These are phyloP conservation scores for Poecilia latipinna DNA, from an alignment of 2,113 vertebrate genomes.

Conservation along the genomic window DNA sequence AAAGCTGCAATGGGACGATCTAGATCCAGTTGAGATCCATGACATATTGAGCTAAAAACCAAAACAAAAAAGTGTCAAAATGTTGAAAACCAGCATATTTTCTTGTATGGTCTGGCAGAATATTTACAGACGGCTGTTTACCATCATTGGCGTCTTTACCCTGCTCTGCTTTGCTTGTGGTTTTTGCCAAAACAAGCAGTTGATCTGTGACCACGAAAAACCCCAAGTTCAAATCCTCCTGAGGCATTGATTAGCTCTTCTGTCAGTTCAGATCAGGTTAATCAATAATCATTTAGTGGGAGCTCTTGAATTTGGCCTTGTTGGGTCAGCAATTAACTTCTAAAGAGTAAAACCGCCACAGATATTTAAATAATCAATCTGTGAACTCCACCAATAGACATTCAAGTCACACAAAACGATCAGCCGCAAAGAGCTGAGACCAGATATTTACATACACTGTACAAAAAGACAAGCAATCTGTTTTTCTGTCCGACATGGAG, in stretches of 20 bases:
- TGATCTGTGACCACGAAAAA: not conserved
- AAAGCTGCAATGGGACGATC: too few species aligned
- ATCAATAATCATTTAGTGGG: constrained; percentile 12
- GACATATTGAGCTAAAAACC: too few species aligned
- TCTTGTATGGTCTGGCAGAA: not conserved
- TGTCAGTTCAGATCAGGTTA: not conserved
- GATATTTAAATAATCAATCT: constrained; percentile 1
- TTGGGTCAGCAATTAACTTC: not conserved
- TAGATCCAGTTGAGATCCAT: too few species aligned
- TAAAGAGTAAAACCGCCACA: not conserved
- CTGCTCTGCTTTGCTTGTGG: too few species aligned
- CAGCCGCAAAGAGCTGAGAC: not conserved
- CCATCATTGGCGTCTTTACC: not conserved
- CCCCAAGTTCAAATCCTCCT: not conserved
- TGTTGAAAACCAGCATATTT: not conserved
- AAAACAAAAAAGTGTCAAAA: not conserved
- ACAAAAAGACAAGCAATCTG: too few species aligned
- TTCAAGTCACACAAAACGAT: not conserved
- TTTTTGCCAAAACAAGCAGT: not conserved
- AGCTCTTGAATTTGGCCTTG: not conserved
- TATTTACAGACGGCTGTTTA: not conserved
- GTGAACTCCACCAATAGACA: not conserved
- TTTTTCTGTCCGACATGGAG: not conserved
- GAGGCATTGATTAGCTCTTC: not conserved
- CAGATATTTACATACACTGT: not conserved